These are phyloP conservation scores for Spilogale gracilis DNA, from an alignment of 2,113 vertebrate species.

Conservation along the genomic window DNA sequence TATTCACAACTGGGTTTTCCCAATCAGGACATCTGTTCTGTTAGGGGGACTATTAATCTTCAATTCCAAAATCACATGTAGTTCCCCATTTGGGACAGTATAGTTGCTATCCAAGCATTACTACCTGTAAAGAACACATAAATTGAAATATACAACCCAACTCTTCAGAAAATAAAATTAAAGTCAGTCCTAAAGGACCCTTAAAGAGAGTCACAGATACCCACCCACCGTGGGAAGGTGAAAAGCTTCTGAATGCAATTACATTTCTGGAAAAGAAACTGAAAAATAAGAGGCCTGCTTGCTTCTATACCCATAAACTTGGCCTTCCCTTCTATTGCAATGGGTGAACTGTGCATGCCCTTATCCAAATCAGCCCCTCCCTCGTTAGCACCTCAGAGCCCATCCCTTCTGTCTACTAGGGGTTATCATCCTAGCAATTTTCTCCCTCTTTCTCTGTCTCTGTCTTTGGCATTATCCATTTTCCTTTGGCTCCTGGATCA, in stretches of 20 bases:
- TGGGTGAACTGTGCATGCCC: neutral
- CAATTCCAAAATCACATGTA: neutral
- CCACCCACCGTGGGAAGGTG: neutral
- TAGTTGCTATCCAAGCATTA: neutral
- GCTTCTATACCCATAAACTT: neutral
- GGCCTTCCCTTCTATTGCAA: neutral
- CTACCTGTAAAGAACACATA: neutral
- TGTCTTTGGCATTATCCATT: neutral
- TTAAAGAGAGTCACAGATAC: neutral
- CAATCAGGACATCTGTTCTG: neutral
- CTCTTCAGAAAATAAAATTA: conserved; percentile 38
- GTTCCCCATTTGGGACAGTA: neutral
- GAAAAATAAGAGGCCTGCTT: neutral
- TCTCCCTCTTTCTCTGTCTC: neutral
- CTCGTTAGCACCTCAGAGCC: neutral
- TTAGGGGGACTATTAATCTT: neutral
- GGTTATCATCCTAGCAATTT: neutral
- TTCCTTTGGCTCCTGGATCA: neutral
- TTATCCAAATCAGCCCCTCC: neutral
- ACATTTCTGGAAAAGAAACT: conserved; percentile 27
- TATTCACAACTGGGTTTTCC: neutral
- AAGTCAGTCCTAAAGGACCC: neutral
- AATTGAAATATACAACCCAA: neutral
- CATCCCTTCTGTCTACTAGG: neutral
- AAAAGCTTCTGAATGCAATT: neutral